These are phyloP conservation scores for Pogonophryne albipinna DNA, from an alignment of 2,797 vertebrate species.

Conservation along the genomic window DNA sequence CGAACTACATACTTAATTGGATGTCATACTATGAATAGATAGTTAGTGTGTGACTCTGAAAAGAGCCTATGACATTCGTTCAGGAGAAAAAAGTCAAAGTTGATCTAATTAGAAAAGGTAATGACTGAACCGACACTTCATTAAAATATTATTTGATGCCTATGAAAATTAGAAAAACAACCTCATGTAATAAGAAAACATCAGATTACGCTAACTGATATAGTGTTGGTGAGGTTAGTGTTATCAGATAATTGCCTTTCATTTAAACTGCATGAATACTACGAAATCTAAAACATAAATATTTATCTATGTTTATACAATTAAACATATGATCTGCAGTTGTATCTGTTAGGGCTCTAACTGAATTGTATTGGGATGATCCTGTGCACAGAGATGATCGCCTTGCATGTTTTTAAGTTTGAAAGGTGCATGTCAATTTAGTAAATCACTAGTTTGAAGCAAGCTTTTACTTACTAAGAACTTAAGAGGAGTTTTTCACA, in stretches of 20 bases:
- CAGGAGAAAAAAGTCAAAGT: too few relatives aligned
- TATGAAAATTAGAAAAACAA: not conserved
- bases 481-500: conserved; percentile 27
- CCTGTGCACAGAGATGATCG: too few relatives aligned
- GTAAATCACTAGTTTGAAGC: conserved; percentile 3
- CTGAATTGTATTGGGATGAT: too few relatives aligned
- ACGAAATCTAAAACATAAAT: not conserved
- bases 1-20: too few relatives aligned
- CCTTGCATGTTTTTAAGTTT: too few relatives aligned
- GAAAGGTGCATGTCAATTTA: not conserved
- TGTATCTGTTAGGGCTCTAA: not conserved
- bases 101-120: too few relatives aligned
- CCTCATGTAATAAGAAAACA: not conserved
- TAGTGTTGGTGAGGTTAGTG: not conserved
- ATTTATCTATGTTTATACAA: not conserved
- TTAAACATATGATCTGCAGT: not conserved
- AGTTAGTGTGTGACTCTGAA: too few relatives aligned
- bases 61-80: too few relatives aligned
- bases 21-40: too few relatives aligned
- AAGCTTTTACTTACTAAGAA: conserved; percentile 2
- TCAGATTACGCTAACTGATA: not conserved
- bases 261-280: not conserved
- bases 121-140: too few relatives aligned
- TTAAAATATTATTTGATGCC: too few relatives aligned
- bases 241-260: not conserved